Conservation (phyloP, 1,140 invertebrate species). For the Nephila pilipes region DNA sequence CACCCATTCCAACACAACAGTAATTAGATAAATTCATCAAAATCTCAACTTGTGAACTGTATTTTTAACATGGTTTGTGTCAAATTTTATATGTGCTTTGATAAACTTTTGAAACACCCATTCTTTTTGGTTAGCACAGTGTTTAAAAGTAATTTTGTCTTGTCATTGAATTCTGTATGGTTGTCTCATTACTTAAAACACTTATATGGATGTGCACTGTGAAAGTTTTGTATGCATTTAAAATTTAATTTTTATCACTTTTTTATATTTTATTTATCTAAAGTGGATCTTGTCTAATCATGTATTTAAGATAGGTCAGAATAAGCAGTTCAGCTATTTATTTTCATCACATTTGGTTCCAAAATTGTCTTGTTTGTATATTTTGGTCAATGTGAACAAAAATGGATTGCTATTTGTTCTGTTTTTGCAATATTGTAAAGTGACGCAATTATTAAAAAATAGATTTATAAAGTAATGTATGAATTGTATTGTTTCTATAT, state of each 20-base stretch:
- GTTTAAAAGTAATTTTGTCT: background rate
- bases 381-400: background rate
- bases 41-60: background rate
- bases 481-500: background rate
- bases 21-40: slow-evolving; percentile 32
- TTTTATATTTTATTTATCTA: background rate
- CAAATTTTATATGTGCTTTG: slow-evolving; percentile 74
- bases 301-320: background rate
- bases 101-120: slow-evolving; percentile 19
- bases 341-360: background rate
- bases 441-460: background rate
- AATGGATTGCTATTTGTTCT: background rate
- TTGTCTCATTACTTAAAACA: background rate
- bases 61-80: slow-evolving; percentile 69
- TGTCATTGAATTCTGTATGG: background rate
- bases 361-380: background rate
- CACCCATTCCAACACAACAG: slow-evolving; percentile 57
- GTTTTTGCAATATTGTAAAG: background rate
- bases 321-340: background rate
- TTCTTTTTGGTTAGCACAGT: background rate
- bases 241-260: background rate
- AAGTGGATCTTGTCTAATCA: background rate
- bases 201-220: background rate
- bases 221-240: background rate
- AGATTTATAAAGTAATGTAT: background rate